Percentiles rank a stretch among this genome's conserved stretches.
phyloP scores from a whole-genome alignment of 2,888 invertebrate species.

The Cremastinae sp. region DNA sequence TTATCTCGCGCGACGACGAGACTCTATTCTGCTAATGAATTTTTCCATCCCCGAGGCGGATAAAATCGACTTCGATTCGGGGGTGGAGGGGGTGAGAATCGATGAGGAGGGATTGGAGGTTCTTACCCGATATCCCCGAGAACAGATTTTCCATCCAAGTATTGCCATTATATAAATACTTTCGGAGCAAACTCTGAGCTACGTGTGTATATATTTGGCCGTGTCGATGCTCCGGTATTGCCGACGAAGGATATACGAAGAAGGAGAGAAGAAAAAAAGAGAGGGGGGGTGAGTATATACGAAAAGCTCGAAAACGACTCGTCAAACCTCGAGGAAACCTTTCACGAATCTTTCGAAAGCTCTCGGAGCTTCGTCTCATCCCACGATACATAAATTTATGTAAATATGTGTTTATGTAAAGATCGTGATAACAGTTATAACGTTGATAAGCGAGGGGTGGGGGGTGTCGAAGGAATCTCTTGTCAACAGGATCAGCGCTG shows the following conservation, averaged over 20 bases:
- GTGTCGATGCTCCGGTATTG: too few species aligned
- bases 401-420: conserved; percentile 8
- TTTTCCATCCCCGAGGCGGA: conserved; percentile 4
- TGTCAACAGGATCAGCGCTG: background rate
- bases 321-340: conserved; percentile 4
- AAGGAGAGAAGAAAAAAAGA: background rate
- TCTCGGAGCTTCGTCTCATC: conserved; percentile 6
- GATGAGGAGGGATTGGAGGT: background rate
- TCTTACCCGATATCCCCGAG: background rate
- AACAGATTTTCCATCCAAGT: background rate
- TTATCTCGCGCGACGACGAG: conserved; percentile 6
- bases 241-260: too few species aligned
- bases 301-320: conserved; percentile 3
- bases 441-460: conserved; percentile 1
- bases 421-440: conserved; percentile 15
- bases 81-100: background rate
- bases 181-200: too few species aligned
- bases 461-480: conserved; percentile 1
- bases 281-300: background rate
- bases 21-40: conserved; percentile 36
- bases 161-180: too few species aligned
- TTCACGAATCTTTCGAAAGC: conserved; percentile 33
- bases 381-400: background rate
- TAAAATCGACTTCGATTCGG: background rate
- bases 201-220: too few species aligned